These are phyloP conservation scores for Ciconia maguari DNA, from an alignment of 2,113 vertebrate genomes.

Conservation along the genomic window DNA sequence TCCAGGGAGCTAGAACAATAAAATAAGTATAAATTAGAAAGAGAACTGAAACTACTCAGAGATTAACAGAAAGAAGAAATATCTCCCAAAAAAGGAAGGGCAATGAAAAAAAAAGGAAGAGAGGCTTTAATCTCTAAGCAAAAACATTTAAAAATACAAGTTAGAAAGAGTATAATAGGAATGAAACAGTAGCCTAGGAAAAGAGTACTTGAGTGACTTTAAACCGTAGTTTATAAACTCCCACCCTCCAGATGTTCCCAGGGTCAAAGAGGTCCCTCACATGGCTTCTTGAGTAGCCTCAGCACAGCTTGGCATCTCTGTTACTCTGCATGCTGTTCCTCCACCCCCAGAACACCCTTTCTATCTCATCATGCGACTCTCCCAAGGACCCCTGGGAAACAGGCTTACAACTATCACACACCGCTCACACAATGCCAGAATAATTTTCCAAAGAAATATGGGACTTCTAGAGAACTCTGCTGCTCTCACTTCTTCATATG, in stretches of 20 bases:
- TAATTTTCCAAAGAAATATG: background rate
- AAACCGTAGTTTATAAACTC: background rate
- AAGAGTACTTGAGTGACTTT: background rate
- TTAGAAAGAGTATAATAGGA: background rate
- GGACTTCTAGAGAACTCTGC: background rate
- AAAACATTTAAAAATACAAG: background rate
- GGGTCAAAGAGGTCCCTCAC: background rate
- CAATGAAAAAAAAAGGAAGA: slow-evolving; percentile 10
- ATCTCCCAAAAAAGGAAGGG: background rate
- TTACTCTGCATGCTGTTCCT: background rate
- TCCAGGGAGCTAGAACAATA: background rate
- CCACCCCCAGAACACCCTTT: background rate
- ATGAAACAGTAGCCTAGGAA: background rate
- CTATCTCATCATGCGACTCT: rapidly evolving
- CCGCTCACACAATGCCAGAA: background rate
- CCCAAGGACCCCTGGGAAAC: background rate
- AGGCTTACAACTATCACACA: background rate
- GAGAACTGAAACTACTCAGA: slow-evolving; percentile 48
- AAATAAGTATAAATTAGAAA: slow-evolving; percentile 3
- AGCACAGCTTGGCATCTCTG: background rate
- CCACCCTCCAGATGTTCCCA: background rate
- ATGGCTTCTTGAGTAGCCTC: background rate
- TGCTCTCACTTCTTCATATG: background rate
- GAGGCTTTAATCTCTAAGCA: background rate
- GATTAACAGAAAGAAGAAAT: slow-evolving; percentile 39